These are phyloP conservation scores for Brachirus orientalis DNA, from an alignment of 2,113 vertebrate species.

Conservation along the genomic window DNA sequence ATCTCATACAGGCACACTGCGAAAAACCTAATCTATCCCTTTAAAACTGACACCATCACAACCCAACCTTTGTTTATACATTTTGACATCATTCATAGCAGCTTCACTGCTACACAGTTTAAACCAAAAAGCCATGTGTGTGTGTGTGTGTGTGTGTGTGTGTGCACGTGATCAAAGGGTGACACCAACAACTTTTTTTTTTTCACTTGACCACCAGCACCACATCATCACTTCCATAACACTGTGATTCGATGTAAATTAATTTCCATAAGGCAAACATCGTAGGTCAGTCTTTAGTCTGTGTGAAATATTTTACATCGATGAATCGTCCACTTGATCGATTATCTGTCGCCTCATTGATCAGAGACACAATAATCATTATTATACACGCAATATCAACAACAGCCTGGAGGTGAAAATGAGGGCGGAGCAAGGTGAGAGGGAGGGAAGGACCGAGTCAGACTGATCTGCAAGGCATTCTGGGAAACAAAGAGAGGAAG, in stretches of 20 bases:
- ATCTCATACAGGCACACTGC: too few species aligned
- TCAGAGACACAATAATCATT: conserved; percentile 64
- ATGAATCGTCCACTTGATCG: conserved; percentile 66
- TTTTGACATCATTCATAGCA: conserved; percentile 86
- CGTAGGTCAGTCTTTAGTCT: conserved; percentile 72
- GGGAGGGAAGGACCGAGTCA: conserved; percentile 56
- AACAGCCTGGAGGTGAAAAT: conserved; percentile 52
- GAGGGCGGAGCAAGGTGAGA: conserved; percentile 32
- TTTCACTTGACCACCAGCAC: conserved; percentile 56
- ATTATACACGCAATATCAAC: conserved; percentile 69
- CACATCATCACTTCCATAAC: conserved; percentile 56
- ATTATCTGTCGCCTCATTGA: conserved; percentile 66
- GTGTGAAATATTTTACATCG: conserved; percentile 60
- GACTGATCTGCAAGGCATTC: conserved; percentile 67
- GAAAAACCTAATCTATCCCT: background rate
- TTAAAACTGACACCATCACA: conserved; percentile 52
- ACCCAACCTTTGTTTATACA: conserved; percentile 69
- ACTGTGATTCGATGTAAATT: conserved; percentile 54
- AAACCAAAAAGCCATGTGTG: conserved; percentile 48
- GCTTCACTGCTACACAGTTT: conserved; percentile 70
- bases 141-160: conserved; percentile 17
- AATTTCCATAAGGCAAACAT: conserved; percentile 78
- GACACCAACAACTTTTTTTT: conserved; percentile 10
- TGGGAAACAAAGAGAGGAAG: conserved; percentile 53
- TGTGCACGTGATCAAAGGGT: conserved; percentile 55